Evolutionary conservation across 2,888 invertebrate genomes (phyloP).

Genomic region (Phengaris arion): DNA sequence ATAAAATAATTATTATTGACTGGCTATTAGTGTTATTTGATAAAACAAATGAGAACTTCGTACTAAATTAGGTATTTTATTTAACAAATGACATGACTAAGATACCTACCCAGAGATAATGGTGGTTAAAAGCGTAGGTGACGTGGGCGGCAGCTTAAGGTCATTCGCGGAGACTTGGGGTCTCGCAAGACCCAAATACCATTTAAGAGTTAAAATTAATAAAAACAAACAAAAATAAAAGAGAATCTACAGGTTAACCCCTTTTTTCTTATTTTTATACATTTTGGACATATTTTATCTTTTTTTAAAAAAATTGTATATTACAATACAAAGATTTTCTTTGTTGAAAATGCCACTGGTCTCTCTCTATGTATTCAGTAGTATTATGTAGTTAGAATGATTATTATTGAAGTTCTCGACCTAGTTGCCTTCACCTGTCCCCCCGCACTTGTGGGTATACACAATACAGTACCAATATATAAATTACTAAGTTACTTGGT

Average conservation of each 20-base stretch:
- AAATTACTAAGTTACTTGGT: not conserved
- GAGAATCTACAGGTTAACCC: too few species aligned
- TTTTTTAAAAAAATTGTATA: too few species aligned
- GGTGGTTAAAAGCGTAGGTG: not conserved
- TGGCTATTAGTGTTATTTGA: too few species aligned
- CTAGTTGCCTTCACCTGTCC: not conserved
- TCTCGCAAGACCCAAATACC: not conserved
- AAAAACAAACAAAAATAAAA: too few species aligned
- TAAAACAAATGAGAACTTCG: too few species aligned
- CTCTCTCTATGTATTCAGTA: not conserved
- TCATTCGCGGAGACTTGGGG: not conserved
- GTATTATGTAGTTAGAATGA: not conserved
- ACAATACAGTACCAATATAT: not conserved
- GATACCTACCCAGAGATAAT: not conserved
- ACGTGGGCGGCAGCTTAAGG: not conserved
- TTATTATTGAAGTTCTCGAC: slow-evolving; percentile 13
- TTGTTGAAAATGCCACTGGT: not conserved
- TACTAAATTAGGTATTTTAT: not conserved
- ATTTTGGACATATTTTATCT: too few species aligned
- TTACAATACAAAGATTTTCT: too few species aligned
- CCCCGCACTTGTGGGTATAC: slow-evolving; percentile 16
- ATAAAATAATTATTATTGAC: too few species aligned
- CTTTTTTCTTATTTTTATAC: too few species aligned
- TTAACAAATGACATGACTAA: not conserved
- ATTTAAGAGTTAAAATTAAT: not conserved